Conservation (phyloP, 1,140 invertebrate species). For the Achroia grisella region DNA sequence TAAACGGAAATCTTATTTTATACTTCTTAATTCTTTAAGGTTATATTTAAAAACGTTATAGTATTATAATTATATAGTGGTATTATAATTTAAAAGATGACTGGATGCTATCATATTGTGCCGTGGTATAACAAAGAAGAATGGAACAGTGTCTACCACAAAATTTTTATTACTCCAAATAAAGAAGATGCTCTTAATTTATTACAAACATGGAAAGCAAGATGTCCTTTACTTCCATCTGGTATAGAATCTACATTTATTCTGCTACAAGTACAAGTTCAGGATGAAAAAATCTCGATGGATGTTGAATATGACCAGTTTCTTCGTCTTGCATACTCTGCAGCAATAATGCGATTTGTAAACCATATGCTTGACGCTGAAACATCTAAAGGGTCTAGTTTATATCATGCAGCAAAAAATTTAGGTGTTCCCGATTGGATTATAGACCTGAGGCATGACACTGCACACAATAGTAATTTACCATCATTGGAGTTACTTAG, state of each 20-base stretch:
- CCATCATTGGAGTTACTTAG: conserved; percentile 74
- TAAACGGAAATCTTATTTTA: too few relatives aligned
- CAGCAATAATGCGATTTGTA: conserved; percentile 77
- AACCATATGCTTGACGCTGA: conserved; percentile 76
- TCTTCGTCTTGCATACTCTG: conserved; percentile 75
- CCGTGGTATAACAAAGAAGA: conserved; percentile 71
- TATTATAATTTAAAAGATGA: conserved; percentile 18
- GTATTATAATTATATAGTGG: conserved; percentile 1
- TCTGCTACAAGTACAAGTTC: conserved; percentile 75
- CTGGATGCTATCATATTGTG: conserved; percentile 37
- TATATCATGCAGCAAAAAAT: conserved; percentile 75
- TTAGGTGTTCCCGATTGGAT: conserved; percentile 79
- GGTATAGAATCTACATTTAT: conserved; percentile 80
- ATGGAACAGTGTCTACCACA: conserved; percentile 75
- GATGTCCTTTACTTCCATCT: conserved; percentile 77
- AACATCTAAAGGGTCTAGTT: conserved; percentile 66
- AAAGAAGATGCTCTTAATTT: conserved; percentile 68
- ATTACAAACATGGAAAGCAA: conserved; percentile 77
- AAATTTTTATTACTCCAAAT: conserved; percentile 69
- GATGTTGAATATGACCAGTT: conserved; percentile 52
- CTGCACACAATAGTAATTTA: conserved; percentile 76
- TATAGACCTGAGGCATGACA: conserved; percentile 78
- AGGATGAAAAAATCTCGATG: conserved; percentile 31
- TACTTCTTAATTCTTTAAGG: too few relatives aligned
- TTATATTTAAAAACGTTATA: too few relatives aligned